Evolutionary conservation across 2,888 invertebrate genomes (phyloP), one percentile per base, ranked within the genome.

Genomic region (Parnassius apollo): DNA sequence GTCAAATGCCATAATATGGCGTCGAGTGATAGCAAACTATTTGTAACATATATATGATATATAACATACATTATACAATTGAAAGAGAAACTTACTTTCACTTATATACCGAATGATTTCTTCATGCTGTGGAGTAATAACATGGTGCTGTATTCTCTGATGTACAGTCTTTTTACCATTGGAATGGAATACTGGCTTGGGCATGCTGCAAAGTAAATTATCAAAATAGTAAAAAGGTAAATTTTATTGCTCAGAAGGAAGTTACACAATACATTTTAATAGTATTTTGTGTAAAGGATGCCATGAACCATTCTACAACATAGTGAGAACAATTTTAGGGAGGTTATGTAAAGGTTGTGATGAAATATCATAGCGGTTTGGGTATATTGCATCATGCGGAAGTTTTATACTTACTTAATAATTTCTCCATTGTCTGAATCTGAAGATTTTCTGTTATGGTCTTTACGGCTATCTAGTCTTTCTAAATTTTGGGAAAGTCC

Each of bases 61-160:
- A n/a, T n/a, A n/a, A n/a, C n/a, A n/a, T n/a, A n/a, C n/a, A n/a
- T n/a, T n/a, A n/a, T n/a, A n/a, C n/a, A n/a, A n/a, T 44, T 44
- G 44, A 45, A 25, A 35, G 25, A 25, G 25, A n/a, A 42, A 93
- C 95, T 94, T 93, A 97, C 97, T 96, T 85, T 96, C 96, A 85
- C 95, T 95, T 76, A 97, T 95, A 87, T 94, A 97, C 91, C 95
- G 95, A 77, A 97, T 96, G 71, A 97, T 94, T 91, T 97, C 97
- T 80, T 97, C 96, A 80, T 97, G 97, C 76, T 97, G 96, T 62
- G 96, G 97, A 84, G 84, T 93, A 85, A 85, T 93, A 80, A 83
- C 91, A 92, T 93, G 85, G 82, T 93, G 86, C 81, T 93, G 77
- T 93, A 93, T 86, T 92, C 93, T 85, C 79, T 89, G 92, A 85